Conservation (phyloP, 2,113 vertebrate genomes). For the Conger conger region DNA sequence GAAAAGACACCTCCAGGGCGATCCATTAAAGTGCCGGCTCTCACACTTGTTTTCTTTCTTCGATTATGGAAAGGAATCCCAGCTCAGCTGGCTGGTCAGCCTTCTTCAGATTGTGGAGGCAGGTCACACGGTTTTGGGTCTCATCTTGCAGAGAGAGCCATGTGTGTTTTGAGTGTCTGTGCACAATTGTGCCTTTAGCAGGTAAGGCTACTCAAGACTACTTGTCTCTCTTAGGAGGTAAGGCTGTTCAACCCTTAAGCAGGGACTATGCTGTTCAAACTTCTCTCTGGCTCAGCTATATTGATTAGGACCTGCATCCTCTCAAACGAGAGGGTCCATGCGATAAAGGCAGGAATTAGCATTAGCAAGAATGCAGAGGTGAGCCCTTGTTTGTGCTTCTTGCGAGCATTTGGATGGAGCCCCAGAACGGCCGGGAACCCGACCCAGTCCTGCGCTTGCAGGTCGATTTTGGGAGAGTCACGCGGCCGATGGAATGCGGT, state of each 20-base stretch:
- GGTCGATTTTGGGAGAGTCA: slow-evolving; percentile 47
- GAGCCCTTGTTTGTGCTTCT: neutral
- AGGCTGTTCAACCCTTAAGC: neutral
- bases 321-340: neutral
- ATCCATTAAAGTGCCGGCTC: neutral
- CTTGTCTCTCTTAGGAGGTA: neutral
- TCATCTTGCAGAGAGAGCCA: neutral
- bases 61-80: neutral
- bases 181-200: neutral
- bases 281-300: neutral
- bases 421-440: slow-evolving; percentile 6
- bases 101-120: no score
- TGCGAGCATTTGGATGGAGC: neutral
- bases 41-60: neutral
- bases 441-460: slow-evolving; percentile 36
- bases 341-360: neutral
- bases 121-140: no score
- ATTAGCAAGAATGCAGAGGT: neutral
- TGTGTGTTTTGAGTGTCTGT: neutral
- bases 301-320: neutral
- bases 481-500: slow-evolving; percentile 41
- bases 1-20: neutral
- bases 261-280: neutral
- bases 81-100: neutral
- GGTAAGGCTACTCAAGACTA: neutral